Conservation (phyloP, 2,113 vertebrate genomes). For the Chascanopsetta lugubris region DNA sequence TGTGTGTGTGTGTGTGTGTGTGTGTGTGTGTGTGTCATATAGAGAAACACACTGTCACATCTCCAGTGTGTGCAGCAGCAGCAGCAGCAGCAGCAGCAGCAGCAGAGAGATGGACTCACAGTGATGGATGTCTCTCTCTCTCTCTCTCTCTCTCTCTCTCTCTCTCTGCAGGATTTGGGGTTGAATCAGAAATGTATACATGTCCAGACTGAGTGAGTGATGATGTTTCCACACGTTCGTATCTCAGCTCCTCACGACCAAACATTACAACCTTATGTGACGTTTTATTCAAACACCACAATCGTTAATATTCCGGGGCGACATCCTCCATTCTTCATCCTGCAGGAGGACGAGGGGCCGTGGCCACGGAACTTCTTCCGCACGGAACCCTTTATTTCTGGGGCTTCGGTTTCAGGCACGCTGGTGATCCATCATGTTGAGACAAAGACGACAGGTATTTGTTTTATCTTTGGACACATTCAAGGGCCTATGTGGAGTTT, state of each 20-base stretch:
- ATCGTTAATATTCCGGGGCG: neutral
- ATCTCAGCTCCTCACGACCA: neutral
- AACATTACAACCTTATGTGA: neutral
- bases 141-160: constrained; percentile 12
- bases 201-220: no score
- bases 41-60: no score
- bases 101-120: no score
- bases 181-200: no score
- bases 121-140: no score
- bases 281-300: neutral
- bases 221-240: neutral
- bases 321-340: neutral
- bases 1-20: no score
- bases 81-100: no score
- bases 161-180: neutral
- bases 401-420: neutral
- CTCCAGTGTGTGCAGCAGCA: no score
- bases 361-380: neutral
- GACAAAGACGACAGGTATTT: neutral
- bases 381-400: neutral
- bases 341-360: no score
- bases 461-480: no score
- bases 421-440: neutral
- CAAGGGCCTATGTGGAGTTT: neutral
- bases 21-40: no score